Conservation (phyloP, 2,113 vertebrate genomes). For the Saguinus midas region DNA sequence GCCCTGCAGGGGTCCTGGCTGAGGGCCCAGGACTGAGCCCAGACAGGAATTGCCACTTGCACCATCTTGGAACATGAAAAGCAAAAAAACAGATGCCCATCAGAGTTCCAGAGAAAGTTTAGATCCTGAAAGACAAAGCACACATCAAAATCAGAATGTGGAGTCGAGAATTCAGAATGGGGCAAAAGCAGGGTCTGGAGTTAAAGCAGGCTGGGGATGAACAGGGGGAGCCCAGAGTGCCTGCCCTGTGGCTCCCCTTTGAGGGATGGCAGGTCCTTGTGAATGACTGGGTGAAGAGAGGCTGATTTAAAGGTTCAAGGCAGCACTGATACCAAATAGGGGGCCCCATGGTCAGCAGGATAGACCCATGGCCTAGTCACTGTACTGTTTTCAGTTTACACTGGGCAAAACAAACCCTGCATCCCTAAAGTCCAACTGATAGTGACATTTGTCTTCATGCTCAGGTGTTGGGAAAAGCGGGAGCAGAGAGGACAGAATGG, state of each 20-base stretch:
- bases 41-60: background rate
- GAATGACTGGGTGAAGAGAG: accelerated
- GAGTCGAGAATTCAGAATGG: background rate
- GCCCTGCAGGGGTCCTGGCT: background rate
- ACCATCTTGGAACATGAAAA: background rate
- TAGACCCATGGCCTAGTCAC: no score
- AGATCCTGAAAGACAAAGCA: background rate
- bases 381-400: background rate
- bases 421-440: background rate
- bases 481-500: background rate
- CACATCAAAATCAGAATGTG: background rate
- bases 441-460: background rate
- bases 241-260: background rate
- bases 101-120: background rate
- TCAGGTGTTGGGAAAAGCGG: background rate
- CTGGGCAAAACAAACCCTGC: background rate
- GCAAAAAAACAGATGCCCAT: background rate
- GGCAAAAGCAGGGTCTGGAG: background rate
- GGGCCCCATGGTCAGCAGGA: background rate
- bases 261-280: no score
- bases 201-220: background rate
- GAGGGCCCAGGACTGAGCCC: background rate
- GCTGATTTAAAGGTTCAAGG: background rate
- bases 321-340: background rate
- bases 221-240: background rate